Conservation (phyloP, 2,797 vertebrate species). For the Macroramphosus scolopax region DNA sequence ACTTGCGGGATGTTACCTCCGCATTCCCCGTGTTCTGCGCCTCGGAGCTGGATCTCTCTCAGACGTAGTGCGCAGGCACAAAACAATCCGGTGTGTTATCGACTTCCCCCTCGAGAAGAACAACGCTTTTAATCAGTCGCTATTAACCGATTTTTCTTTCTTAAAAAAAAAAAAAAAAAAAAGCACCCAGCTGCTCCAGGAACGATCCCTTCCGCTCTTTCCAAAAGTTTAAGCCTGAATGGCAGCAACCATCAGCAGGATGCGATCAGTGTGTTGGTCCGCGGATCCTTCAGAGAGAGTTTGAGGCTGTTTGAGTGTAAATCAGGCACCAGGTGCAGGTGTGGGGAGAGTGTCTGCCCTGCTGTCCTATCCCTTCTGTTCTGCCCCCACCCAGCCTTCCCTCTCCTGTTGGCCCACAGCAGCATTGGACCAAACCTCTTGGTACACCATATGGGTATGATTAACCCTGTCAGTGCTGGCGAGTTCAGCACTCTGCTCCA, state of each 20-base stretch:
- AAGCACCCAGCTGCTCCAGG: conserved; percentile 30
- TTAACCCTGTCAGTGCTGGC: conserved; percentile 73
- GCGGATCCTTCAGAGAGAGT: conserved; percentile 29
- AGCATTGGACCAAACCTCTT: conserved; percentile 72
- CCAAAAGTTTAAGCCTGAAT: conserved; percentile 49
- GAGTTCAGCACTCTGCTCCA: conserved; percentile 14
- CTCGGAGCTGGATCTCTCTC: conserved; percentile 38
- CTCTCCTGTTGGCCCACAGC: conserved; percentile 72
- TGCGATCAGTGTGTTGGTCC: conserved; percentile 26
- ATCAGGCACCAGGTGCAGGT: conserved; percentile 73
- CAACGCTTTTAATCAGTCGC: conserved; percentile 23
- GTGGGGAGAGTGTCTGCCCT: conserved; percentile 47
- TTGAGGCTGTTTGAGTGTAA: conserved; percentile 25
- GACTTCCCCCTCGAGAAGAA: conserved; percentile 27
- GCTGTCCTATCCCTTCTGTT: conserved; percentile 71
- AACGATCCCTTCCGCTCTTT: conserved; percentile 15
- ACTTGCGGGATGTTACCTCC: conserved; percentile 66
- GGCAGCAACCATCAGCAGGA: conserved; percentile 21
- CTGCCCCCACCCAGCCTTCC: conserved; percentile 65
- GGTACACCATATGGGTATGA: conserved; percentile 73
- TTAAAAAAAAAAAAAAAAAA: no score
- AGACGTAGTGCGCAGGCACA: conserved; percentile 39
- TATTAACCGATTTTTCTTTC: conserved; percentile 17
- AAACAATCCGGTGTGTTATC: conserved; percentile 50
- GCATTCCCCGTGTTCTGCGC: conserved; percentile 64